Evolutionary conservation across 1,140 invertebrate species (phyloP).

Genomic region (Epicauta chinensis): DNA sequence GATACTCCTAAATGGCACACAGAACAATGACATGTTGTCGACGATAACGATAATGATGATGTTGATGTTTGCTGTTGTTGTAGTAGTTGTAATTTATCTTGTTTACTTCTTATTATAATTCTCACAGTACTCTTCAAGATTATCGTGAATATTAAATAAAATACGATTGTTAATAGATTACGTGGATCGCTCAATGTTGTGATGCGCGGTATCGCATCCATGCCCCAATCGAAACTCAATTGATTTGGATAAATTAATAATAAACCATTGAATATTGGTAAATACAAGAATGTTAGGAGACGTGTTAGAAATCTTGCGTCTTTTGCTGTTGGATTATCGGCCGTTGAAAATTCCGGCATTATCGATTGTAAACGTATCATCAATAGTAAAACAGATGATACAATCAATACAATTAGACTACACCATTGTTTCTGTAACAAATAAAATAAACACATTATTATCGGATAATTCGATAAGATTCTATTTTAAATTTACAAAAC

Average conservation of each 20-base stretch:
- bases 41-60: not conserved
- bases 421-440: slow-evolving; percentile 57
- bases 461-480: too few relatives aligned
- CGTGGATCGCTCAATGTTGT: slow-evolving; percentile 64
- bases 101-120: slow-evolving; percentile 6
- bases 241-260: slow-evolving; percentile 75
- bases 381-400: slow-evolving; percentile 51
- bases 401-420: slow-evolving; percentile 56
- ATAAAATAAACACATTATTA: slow-evolving; percentile 29
- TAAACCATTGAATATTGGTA: slow-evolving; percentile 80
- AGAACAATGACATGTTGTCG: slow-evolving; percentile 30
- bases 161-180: slow-evolving; percentile 62
- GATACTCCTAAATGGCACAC: slow-evolving; percentile 48
- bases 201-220: slow-evolving; percentile 84
- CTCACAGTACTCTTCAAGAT: slow-evolving; percentile 18
- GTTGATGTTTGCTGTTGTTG: not conserved
- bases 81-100: not conserved
- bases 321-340: slow-evolving; percentile 85
- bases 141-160: slow-evolving; percentile 54
- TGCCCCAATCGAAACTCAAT: slow-evolving; percentile 93
- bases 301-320: slow-evolving; percentile 63
- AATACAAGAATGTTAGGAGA: slow-evolving; percentile 77
- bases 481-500: too few relatives aligned
- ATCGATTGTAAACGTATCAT: slow-evolving; percentile 57
- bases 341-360: slow-evolving; percentile 70